These are phyloP conservation scores for human (Homo sapiens) DNA, from an alignment of 2,113 vertebrate species.

Conservation along the genomic window GRCh38 chr2:241361501-241362000, in stretches of 20 bases:
- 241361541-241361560: not conserved
- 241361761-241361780: not conserved
- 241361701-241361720: not conserved
- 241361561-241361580: not conserved
- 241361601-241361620: not conserved
- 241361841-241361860: not conserved
- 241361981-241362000: too few species aligned
- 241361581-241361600: not conserved
- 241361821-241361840: not conserved
- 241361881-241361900: too few species aligned
- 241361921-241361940: too few species aligned
- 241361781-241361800: not conserved
- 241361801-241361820: not conserved
- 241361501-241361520: not conserved
- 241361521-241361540: not conserved
- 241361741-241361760: accelerated
- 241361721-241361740: not conserved
- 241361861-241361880: not conserved
- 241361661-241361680: not conserved
- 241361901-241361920: too few species aligned
- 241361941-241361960: too few species aligned
- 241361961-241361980: too few species aligned
- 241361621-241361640: not conserved
- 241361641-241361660: not conserved
- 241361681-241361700: not conserved